Base-by-base conservation (phyloP, 2,888 invertebrate species). In the Atherix ibis region DNA sequence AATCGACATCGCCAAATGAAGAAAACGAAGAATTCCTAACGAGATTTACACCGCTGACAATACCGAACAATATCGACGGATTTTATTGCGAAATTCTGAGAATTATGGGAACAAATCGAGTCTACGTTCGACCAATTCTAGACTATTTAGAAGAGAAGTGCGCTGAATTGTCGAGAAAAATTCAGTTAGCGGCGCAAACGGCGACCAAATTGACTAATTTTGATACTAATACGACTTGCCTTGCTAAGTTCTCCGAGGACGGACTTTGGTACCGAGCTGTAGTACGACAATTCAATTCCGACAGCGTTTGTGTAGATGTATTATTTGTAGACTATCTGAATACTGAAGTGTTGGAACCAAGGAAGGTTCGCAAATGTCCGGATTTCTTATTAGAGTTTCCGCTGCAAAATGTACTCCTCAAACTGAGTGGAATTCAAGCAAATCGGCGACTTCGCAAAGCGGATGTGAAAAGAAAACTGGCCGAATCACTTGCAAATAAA, bases 321-420 rank as follows among this genome's bases (percentile, higher is more conserved):
- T 62, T 65, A 42, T 87, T 75, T 53, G 71, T 84, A 1, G 85
- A 87, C 55, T 84, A 71, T 48, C 80, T 84, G 2, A 80, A 81
- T 46, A 54, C 63, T 5, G 74, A 74, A 48, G 46, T 61, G 1
- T 57, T 76, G 14, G 42, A 63, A 1, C 44, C 58, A 14, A 46
- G 53, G 6, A 55, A 68, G 39, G 53, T 70, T 0, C 65, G 65
- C 36, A 64, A 63, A 47, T 68, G 70, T 36, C 58, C 56, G 24
- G 52, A 58, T 1, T 61, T 68, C 18, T 68, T 71, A 57, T 47
- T 63, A 2, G 47, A 53, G 25, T 52, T 70, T 34, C 71, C 73
- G 0, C 63, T 71, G 3, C 63, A 64, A 1, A 65, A 66, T 8
- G 51, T 71, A 14, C 51, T 65, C 5, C 71, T 66, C 1, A 54